Conservation (phyloP, 1,140 invertebrate species). For the Samia ricini region DNA sequence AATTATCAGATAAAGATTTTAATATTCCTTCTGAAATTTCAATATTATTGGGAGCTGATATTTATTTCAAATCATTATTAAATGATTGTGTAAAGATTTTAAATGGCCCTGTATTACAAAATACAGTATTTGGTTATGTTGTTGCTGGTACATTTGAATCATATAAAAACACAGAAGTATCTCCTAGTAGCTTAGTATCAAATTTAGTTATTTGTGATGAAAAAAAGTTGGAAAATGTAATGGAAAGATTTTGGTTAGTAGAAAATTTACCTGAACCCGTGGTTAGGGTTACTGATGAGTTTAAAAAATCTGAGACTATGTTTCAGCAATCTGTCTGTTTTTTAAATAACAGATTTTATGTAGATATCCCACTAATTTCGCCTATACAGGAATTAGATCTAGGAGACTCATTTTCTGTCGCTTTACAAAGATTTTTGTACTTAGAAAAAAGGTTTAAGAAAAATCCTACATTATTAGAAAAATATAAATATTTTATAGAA, state of each 20-base stretch:
- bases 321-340: not conserved
- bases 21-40: slow-evolving; percentile 2
- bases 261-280: not conserved
- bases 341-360: not conserved
- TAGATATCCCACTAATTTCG: not conserved
- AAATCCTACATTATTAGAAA: not conserved
- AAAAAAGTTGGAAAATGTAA: not conserved
- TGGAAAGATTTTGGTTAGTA: not conserved
- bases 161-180: not conserved
- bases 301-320: not conserved
- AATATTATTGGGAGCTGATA: not conserved
- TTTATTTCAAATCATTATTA: not conserved
- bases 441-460: slow-evolving; percentile 1
- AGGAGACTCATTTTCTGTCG: not conserved
- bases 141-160: not conserved
- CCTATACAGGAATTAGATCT: not conserved
- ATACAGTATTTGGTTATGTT: slow-evolving; percentile 1
- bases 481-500: slow-evolving; percentile 1
- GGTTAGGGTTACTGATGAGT: not conserved
- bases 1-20: not conserved
- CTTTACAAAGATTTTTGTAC: slow-evolving; percentile 8
- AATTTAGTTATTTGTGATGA: slow-evolving; percentile 4
- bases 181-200: not conserved
- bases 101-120: not conserved
- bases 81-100: not conserved